Evolutionary conservation across 2,113 vertebrate species (phyloP).

Genomic region (Struthio camelus): DNA sequence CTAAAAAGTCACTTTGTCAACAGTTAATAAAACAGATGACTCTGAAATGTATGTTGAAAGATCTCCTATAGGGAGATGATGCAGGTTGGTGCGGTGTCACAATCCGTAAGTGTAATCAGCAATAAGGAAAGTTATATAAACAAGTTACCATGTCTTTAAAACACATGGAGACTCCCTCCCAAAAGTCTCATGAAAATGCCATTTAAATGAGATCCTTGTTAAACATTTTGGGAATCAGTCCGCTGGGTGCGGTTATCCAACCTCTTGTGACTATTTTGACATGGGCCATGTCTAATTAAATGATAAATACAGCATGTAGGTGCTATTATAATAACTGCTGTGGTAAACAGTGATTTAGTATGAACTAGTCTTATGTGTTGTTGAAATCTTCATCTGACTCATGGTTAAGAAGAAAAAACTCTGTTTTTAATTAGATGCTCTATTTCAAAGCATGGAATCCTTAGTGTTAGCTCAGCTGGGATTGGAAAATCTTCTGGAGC

Average conservation of each 20-base stretch:
- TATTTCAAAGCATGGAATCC: neutral
- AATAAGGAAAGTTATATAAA: neutral
- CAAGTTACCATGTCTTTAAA: neutral
- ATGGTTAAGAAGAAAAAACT: neutral
- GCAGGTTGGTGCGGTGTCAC: neutral
- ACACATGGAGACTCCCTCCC: neutral
- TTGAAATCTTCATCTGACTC: conserved; percentile 65
- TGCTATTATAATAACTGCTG: conserved; percentile 48
- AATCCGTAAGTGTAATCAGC: neutral
- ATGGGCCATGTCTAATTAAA: conserved; percentile 49
- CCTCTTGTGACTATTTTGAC: conserved; percentile 26
- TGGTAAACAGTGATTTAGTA: conserved; percentile 70
- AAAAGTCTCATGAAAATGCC: neutral
- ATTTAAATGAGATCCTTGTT: neutral
- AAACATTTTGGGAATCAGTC: conserved; percentile 33
- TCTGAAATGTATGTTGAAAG: neutral
- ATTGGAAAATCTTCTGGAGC: neutral
- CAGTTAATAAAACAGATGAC: neutral
- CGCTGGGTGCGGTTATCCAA: neutral
- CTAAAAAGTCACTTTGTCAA: neutral
- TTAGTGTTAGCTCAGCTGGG: neutral
- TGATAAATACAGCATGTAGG: conserved; percentile 52
- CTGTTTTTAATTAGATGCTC: conserved; percentile 24
- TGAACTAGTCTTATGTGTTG: conserved; percentile 6
- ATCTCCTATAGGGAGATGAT: neutral